Evolutionary conservation across 2,888 invertebrate species (phyloP).

Genomic region (Diarsia rubi): DNA sequence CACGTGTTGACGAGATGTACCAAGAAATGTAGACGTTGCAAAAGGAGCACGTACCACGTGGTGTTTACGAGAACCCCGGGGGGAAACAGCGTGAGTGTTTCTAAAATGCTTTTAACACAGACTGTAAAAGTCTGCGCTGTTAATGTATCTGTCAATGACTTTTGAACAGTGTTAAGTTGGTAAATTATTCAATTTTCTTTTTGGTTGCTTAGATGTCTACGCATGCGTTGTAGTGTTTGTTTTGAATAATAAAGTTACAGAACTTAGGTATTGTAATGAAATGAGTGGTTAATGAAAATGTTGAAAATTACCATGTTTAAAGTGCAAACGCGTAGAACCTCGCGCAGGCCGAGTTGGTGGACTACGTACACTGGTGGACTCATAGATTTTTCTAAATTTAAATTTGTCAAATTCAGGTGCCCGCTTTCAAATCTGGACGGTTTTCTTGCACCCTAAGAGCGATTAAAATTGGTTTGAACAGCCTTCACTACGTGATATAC

Average conservation of each 20-base stretch:
- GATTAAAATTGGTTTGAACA: background rate
- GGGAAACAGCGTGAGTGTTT: background rate
- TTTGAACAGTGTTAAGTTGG: background rate
- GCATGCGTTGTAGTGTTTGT: background rate
- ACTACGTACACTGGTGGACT: background rate
- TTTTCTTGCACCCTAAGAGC: background rate
- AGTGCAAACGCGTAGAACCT: background rate
- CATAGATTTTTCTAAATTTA: background rate
- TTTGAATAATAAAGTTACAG: background rate
- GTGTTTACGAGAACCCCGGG: background rate
- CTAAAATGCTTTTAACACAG: constrained; percentile 3
- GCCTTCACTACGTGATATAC: background rate
- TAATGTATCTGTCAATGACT: background rate
- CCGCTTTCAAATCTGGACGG: background rate
- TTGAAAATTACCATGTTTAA: background rate
- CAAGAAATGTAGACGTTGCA: background rate
- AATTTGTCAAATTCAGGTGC: background rate
- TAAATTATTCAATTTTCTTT: background rate
- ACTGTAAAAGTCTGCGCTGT: constrained; percentile 1
- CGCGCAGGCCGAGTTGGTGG: background rate
- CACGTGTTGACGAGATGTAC: background rate
- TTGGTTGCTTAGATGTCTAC: background rate
- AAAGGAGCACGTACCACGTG: constrained; percentile 1
- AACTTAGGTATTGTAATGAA: background rate
- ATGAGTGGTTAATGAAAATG: background rate